Evolutionary conservation across 2,888 invertebrate species (phyloP).

Genomic region (Mythimna vitellina): DNA sequence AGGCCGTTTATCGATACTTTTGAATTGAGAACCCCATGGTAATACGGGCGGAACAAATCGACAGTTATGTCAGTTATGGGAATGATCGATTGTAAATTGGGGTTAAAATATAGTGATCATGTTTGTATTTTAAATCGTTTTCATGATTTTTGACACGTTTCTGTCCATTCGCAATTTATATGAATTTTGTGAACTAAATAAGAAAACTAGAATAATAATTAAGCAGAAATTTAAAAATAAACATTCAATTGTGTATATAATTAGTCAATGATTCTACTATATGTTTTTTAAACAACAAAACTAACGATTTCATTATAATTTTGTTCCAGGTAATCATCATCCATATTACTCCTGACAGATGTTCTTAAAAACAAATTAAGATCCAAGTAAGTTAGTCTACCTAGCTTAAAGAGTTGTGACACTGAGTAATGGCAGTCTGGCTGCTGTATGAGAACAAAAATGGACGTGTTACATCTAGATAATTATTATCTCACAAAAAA

Average conservation of each 20-base stretch:
- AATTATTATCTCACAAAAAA: slow-evolving; percentile 25
- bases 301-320: slow-evolving; percentile 24
- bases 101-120: not conserved
- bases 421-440: slow-evolving; percentile 43
- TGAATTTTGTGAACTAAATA: too few relatives aligned
- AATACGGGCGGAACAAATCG: slow-evolving; percentile 73
- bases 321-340: slow-evolving; percentile 62
- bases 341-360: slow-evolving; percentile 30
- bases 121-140: slow-evolving; percentile 7
- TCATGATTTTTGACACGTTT: slow-evolving; percentile 12
- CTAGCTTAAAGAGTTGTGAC: slow-evolving; percentile 10
- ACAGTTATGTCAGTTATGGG: slow-evolving; percentile 62
- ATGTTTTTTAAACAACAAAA: not conserved
- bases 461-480: slow-evolving; percentile 14
- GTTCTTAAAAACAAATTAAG: slow-evolving; percentile 5
- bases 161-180: not conserved
- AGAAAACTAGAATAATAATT: too few relatives aligned
- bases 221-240: not conserved
- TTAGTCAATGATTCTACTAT: not conserved
- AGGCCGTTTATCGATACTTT: slow-evolving; percentile 59
- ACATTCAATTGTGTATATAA: not conserved
- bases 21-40: slow-evolving; percentile 65
- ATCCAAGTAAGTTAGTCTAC: slow-evolving; percentile 5
- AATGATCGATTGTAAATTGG: slow-evolving; percentile 40
- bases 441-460: slow-evolving; percentile 34